phyloP scores from a whole-genome alignment of 2,797 vertebrate genomes.

The Apogon hyalosoma region DNA sequence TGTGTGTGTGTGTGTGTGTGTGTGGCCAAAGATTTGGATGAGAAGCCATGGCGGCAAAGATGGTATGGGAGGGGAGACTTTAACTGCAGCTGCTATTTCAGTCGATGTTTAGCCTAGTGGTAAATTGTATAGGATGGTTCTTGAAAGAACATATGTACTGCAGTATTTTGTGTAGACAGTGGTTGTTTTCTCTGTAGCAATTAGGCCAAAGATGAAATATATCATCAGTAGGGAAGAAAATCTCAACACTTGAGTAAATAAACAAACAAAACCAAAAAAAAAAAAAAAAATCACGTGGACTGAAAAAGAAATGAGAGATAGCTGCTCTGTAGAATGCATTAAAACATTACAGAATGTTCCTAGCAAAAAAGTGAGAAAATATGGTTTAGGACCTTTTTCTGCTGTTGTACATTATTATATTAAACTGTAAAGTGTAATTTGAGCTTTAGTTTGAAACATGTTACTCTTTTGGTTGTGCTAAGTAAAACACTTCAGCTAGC shows the following conservation, averaged over 20 bases:
- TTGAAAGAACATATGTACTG: constrained; percentile 22
- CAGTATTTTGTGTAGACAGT: constrained; percentile 26
- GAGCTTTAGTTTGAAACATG: too few species aligned
- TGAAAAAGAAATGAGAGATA: not conserved
- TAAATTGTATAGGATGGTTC: constrained; percentile 32
- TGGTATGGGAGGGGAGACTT: constrained; percentile 27
- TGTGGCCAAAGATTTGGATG: constrained; percentile 35
- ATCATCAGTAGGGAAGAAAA: constrained; percentile 17
- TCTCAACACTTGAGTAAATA: not conserved
- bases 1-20: constrained; percentile 39
- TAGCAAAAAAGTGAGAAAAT: too few species aligned
- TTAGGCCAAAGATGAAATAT: constrained; percentile 13
- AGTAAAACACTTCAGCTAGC: too few species aligned
- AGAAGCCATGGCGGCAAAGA: constrained; percentile 41
- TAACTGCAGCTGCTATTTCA: constrained; percentile 55
- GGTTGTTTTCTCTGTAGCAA: constrained; percentile 18
- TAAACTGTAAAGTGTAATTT: too few species aligned
- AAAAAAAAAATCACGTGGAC: not conserved
- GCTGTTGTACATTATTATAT: too few species aligned
- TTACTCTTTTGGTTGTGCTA: too few species aligned
- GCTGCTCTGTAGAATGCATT: too few species aligned
- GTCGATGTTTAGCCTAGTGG: constrained; percentile 38
- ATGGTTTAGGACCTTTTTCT: too few species aligned
- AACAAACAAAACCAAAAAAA: constrained; percentile 32
- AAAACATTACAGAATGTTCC: not conserved